Evolutionary conservation across 2,888 invertebrate genomes (phyloP).

Genomic region (Thereva unica): DNA sequence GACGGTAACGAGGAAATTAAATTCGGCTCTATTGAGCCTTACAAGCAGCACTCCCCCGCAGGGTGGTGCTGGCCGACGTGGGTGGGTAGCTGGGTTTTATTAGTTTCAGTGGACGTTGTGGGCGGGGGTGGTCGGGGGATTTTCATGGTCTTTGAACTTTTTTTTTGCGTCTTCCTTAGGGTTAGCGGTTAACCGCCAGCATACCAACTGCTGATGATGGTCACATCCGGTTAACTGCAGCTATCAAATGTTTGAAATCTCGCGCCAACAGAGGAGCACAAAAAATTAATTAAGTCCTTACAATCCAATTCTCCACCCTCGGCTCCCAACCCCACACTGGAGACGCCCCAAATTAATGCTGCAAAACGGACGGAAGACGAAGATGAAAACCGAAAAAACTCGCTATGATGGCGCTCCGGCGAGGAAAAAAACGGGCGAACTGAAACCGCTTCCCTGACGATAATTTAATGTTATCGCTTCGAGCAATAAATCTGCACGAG

Average conservation of each 20-base stretch:
- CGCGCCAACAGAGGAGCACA: slow-evolving; percentile 16
- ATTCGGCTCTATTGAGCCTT: slow-evolving; percentile 23
- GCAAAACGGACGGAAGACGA: slow-evolving; percentile 31
- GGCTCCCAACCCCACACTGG: slow-evolving; percentile 4
- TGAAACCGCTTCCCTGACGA: slow-evolving; percentile 42
- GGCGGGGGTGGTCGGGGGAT: no score
- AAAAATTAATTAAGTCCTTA: slow-evolving; percentile 34
- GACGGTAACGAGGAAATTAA: slow-evolving; percentile 28
- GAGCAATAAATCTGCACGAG: slow-evolving; percentile 50
- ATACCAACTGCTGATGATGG: slow-evolving; percentile 31
- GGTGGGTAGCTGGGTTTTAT: no score
- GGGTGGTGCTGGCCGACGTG: no score
- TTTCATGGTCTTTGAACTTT: no score
- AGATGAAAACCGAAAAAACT: slow-evolving; percentile 33
- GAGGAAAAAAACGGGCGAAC: slow-evolving; percentile 6
- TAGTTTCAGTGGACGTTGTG: no score
- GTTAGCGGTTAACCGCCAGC: slow-evolving; percentile 16
- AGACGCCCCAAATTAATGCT: slow-evolving; percentile 29
- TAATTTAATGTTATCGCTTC: slow-evolving; percentile 50
- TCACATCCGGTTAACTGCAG: slow-evolving; percentile 29
- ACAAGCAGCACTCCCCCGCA: no score
- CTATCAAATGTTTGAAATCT: slow-evolving; percentile 33
- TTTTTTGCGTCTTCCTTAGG: no score
- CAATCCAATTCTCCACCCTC: slow-evolving; percentile 23
- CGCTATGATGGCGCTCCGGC: background rate